Evolutionary conservation across 2,888 invertebrate genomes (phyloP), one percentile per base, ranked within the genome.

Genomic region (Athalia cordata): DNA sequence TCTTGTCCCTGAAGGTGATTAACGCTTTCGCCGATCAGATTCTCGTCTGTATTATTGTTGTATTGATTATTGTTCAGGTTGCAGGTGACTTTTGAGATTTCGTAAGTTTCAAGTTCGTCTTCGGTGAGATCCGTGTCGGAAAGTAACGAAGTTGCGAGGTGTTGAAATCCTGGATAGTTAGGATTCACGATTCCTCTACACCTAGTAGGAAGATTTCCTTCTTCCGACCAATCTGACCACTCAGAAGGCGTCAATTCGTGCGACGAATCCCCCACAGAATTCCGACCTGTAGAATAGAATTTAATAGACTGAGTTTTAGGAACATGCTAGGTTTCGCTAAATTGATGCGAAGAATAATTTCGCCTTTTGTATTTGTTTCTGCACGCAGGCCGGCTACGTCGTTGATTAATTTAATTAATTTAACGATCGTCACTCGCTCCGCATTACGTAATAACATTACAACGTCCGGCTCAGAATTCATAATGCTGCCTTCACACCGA

Each of bases 101-200:
- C 90, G 77, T 90, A 91, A 79, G 90, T 91, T 79, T 92, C 91
- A 78, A 89, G 87, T 79, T 91, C 91, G 83, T 91, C 91, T 81
- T 91, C 91, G 1, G 91, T 90, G 81, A 90, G 88, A 81, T 91
- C 91, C 57, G 90, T 89, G 80, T 91, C 91, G 65, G 91, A 91
- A 0, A 88, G 90, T 87, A 83, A 90, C 2, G 87, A 86, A 1
- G 89, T 87, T 6, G 95, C 96, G 85, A 96, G 92, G 89, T 96
- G 95, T 88, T 96, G 95, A 90, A 96, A 96, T 78, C 96, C 96
- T 43, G 96, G 95, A 91, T 96, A 96, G 90, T 96, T 96, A 74
- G 96, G 96, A 91, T 96, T 96, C 85, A 95, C 94, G 84, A 96
- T 95, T 82, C 96, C 95, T 83, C 94, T 92, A 77, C 93, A 93